Conservation (phyloP, 2,113 vertebrate genomes). For the Indicator maculatus region DNA sequence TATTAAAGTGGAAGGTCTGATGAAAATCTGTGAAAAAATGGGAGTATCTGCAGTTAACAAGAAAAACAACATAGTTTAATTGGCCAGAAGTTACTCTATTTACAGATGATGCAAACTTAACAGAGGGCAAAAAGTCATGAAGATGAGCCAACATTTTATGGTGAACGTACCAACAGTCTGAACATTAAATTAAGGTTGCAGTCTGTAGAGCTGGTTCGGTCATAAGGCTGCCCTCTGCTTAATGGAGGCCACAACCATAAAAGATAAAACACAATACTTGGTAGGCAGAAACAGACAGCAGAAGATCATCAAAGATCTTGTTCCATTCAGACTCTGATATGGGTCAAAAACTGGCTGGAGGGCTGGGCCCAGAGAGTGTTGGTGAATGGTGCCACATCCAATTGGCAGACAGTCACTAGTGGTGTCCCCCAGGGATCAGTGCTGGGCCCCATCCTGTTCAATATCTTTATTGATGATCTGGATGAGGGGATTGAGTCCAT, state of each 20-base stretch:
- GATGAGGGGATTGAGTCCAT: too few species aligned
- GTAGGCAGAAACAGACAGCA: slow-evolving; percentile 13
- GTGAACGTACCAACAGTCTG: background rate
- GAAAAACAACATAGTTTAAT: background rate
- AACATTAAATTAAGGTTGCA: slow-evolving; percentile 41
- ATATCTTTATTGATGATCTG: too few species aligned
- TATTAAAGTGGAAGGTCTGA: background rate
- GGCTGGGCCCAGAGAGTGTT: too few species aligned
- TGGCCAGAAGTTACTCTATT: background rate
- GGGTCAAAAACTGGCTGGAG: too few species aligned
- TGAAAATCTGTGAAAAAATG: background rate
- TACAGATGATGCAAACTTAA: background rate
- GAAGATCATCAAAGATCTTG: background rate
- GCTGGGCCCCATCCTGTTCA: too few species aligned
- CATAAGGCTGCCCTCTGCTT: slow-evolving; percentile 1
- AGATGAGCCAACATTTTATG: slow-evolving; percentile 23
- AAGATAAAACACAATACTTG: slow-evolving; percentile 33
- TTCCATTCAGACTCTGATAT: background rate
- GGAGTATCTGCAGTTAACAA: background rate
- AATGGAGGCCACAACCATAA: slow-evolving; percentile 37
- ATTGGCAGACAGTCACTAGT: too few species aligned
- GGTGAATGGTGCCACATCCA: too few species aligned
- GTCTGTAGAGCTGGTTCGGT: slow-evolving; percentile 20
- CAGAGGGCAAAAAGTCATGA: background rate
- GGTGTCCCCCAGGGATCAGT: too few species aligned